Evolutionary conservation across 2,797 vertebrate genomes (phyloP).

Genomic region (Notolepis coatsorum): DNA sequence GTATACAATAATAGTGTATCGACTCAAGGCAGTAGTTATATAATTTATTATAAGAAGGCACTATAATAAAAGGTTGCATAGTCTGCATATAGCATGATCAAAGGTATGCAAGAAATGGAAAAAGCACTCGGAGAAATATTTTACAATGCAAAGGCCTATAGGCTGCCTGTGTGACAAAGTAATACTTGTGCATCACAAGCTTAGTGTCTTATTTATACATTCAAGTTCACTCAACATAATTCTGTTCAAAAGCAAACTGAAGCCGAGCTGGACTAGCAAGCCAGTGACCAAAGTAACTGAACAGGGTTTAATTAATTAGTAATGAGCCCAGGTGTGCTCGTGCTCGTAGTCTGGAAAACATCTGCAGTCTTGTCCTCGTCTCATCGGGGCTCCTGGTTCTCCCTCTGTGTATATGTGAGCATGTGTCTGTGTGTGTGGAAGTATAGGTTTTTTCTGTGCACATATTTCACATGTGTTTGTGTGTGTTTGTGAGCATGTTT

Average conservation of each 20-base stretch:
- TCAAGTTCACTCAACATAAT: constrained; percentile 25
- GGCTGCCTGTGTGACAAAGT: background rate
- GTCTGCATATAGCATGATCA: constrained; percentile 20
- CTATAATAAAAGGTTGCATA: background rate
- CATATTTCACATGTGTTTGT: too few species aligned
- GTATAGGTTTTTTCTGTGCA: too few species aligned
- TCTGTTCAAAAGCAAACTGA: too few species aligned
- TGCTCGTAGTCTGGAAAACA: too few species aligned
- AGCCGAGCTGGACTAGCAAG: background rate
- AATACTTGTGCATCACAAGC: constrained; percentile 18
- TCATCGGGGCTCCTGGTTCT: too few species aligned
- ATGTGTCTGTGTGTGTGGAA: too few species aligned
- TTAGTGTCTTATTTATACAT: constrained; percentile 41
- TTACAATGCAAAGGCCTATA: constrained; percentile 53
- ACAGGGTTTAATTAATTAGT: too few species aligned
- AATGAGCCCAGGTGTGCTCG: too few species aligned
- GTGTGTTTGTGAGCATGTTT: too few species aligned
- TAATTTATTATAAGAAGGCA: constrained; percentile 7
- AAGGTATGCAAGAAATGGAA: constrained; percentile 24
- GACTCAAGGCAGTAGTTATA: constrained; percentile 2
- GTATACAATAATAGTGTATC: constrained; percentile 13
- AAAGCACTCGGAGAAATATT: constrained; percentile 47
- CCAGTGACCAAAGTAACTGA: background rate
- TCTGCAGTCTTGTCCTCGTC: too few species aligned
- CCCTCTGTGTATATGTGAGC: too few species aligned